A percentile compares a stretch with the other conserved stretches of the same genome.
These are phyloP conservation scores for Horisme vitalbata DNA, from an alignment of 2,888 invertebrate genomes.

Conservation along the genomic window DNA sequence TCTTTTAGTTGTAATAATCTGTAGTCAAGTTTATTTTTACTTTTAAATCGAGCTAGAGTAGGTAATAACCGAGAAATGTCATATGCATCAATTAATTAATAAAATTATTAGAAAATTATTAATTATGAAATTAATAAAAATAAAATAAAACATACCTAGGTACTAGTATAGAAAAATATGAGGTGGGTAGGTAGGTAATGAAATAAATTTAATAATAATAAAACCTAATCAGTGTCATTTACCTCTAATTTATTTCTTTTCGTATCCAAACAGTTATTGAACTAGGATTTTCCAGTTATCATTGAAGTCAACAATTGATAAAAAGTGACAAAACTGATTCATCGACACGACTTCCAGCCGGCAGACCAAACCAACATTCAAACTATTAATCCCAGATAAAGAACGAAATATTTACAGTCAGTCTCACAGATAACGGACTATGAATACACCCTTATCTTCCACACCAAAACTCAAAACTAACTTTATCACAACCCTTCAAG, in stretches of 20 bases:
- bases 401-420: constrained; percentile 76
- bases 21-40: too few species aligned
- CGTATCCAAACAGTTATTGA: neutral
- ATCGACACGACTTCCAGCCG: constrained; percentile 19
- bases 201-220: too few species aligned
- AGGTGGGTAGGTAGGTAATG: too few species aligned
- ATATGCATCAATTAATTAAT: too few species aligned
- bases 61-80: too few species aligned
- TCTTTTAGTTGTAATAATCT: too few species aligned
- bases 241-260: neutral
- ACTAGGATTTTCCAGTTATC: constrained; percentile 6
- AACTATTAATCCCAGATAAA: constrained; percentile 74
- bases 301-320: constrained; percentile 21
- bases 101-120: too few species aligned
- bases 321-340: constrained; percentile 31
- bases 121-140: too few species aligned
- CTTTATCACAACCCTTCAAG: constrained; percentile 40
- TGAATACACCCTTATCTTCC: constrained; percentile 74
- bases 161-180: too few species aligned
- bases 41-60: too few species aligned
- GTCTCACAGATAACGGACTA: constrained; percentile 71
- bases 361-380: constrained; percentile 68
- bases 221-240: neutral
- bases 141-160: too few species aligned
- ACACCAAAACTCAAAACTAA: constrained; percentile 38